Percentiles rank a stretch among this genome's conserved stretches.
phyloP scores from a whole-genome alignment of 35 echinoderm and acorn worm genomes.

The Apostichopus parvimensis region DNA sequence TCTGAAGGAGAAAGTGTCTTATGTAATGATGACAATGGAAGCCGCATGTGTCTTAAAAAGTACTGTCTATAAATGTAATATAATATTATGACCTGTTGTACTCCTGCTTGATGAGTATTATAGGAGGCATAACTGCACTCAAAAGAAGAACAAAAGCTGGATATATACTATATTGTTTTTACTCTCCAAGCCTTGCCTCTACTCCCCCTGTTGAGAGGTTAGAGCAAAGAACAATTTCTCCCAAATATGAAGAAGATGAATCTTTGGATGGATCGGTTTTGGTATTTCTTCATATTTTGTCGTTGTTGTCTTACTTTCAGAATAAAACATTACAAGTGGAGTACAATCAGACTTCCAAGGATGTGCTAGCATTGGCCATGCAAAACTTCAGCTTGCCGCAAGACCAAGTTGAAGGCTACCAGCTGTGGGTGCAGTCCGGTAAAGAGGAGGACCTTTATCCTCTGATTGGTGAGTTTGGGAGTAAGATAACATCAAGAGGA shows the following conservation, averaged over 20 bases:
- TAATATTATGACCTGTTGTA: too few relatives aligned
- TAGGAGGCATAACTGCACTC: too few relatives aligned
- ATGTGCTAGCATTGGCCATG: slow-evolving; percentile 68
- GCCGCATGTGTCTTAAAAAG: too few relatives aligned
- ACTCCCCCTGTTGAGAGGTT: too few relatives aligned
- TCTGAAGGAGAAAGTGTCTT: too few relatives aligned
- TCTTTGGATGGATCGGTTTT: neutral
- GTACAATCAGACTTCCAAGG: slow-evolving; percentile 58
- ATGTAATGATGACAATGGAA: too few relatives aligned
- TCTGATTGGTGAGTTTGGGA: slow-evolving; percentile 77
- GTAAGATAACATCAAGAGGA: neutral
- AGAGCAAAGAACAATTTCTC: too few relatives aligned
- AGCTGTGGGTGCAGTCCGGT: slow-evolving; percentile 95
- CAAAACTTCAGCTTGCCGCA: slow-evolving; percentile 68
- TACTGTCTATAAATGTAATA: too few relatives aligned
- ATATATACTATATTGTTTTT: too few relatives aligned
- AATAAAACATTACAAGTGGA: slow-evolving; percentile 74
- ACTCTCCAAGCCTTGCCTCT: too few relatives aligned
- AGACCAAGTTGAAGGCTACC: slow-evolving; percentile 63
- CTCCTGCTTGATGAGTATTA: too few relatives aligned
- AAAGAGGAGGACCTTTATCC: slow-evolving; percentile 87
- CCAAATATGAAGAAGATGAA: neutral
- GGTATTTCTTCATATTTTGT: neutral
- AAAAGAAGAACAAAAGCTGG: too few relatives aligned
- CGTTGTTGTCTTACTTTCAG: slow-evolving; percentile 5